Conservation (phyloP, 2,113 vertebrate genomes). For the Lophura nycthemera region DNA sequence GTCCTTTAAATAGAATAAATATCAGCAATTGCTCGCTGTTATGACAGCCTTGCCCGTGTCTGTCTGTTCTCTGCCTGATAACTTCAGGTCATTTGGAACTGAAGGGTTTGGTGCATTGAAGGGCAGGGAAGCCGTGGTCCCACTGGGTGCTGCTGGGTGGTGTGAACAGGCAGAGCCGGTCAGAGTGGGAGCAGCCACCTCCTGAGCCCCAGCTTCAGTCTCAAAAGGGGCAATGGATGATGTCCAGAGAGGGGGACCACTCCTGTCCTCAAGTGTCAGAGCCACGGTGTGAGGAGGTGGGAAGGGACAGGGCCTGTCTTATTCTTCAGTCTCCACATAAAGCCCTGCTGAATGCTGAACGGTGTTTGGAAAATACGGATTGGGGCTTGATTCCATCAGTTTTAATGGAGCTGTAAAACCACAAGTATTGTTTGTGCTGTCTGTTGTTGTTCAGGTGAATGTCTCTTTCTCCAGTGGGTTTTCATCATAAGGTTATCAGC, state of each 20-base stretch:
- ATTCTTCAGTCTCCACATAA: background rate
- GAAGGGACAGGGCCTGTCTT: background rate
- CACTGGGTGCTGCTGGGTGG: background rate
- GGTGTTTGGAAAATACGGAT: background rate
- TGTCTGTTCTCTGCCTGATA: background rate
- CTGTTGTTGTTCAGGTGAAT: background rate
- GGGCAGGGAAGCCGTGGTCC: accelerated
- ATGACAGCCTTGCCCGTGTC: background rate
- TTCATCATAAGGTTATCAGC: background rate
- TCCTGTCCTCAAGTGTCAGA: background rate
- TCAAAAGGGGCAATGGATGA: accelerated
- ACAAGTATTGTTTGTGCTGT: background rate
- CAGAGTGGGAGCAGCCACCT: background rate
- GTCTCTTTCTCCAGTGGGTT: background rate
- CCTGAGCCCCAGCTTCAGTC: background rate
- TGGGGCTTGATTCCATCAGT: background rate
- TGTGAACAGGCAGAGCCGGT: background rate
- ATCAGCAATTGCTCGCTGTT: background rate
- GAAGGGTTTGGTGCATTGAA: background rate
- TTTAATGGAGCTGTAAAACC: background rate
- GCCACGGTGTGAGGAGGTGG: background rate
- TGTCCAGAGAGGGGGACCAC: background rate
- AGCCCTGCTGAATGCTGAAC: background rate
- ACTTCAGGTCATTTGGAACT: background rate
- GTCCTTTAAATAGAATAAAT: background rate